phyloP scores from a whole-genome alignment of 2,113 vertebrate species.

The Etheostoma cragini region DNA sequence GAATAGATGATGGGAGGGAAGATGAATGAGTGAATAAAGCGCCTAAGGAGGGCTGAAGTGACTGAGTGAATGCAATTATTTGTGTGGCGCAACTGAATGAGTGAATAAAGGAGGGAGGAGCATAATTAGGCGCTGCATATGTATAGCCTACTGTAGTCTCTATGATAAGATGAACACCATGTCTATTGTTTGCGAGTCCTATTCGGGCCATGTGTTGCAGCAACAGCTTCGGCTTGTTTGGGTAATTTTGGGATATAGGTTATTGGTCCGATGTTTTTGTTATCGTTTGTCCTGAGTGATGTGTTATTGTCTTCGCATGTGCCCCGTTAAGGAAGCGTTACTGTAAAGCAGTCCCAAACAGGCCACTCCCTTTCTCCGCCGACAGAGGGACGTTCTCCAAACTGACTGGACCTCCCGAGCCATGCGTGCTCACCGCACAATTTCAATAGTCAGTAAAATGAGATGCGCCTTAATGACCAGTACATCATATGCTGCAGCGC shows the following conservation, averaged over 20 bases:
- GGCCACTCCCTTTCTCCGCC: conserved; percentile 64
- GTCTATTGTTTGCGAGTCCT: conserved; percentile 42
- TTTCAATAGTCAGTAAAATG: conserved; percentile 3
- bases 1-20: conserved; percentile 33
- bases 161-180: conserved; percentile 2
- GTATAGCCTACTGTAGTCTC: not conserved
- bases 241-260: not conserved
- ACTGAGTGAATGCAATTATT: conserved; percentile 17
- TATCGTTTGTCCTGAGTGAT: conserved; percentile 6
- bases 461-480: conserved; percentile 10
- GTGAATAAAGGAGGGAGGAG: not conserved
- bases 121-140: not conserved
- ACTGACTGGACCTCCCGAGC: conserved; percentile 16
- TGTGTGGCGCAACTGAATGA: not conserved
- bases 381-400: conserved; percentile 65
- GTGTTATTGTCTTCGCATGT: conserved; percentile 38
- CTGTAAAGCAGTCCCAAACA: conserved; percentile 56
- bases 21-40: conserved; percentile 12
- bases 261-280: conserved; percentile 18
- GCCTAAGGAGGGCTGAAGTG: not conserved
- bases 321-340: conserved; percentile 42
- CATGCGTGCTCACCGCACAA: not conserved
- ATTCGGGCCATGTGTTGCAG: not conserved
- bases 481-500: not conserved
- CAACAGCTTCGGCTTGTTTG: not conserved